Percentiles rank a stretch among this genome's conserved stretches.
Conservation (phyloP, 64 coral and sea anemone genomes). For the Montipora foliosa region DNA sequence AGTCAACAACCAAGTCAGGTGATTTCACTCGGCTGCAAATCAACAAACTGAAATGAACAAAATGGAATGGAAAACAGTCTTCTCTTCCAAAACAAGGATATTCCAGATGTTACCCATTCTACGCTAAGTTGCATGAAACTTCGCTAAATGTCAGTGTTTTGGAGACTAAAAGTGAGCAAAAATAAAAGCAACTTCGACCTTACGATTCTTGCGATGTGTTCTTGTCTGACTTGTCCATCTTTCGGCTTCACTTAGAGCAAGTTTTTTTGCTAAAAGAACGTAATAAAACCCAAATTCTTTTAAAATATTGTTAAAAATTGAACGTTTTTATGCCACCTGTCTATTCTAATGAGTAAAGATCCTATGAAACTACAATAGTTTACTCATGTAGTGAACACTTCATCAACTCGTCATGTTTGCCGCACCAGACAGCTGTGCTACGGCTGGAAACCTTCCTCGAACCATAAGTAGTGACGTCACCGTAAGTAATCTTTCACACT, state of each 20-base stretch:
- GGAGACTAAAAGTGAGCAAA: not conserved
- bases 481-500: too few relatives aligned
- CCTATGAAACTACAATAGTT: too few relatives aligned
- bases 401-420: too few relatives aligned
- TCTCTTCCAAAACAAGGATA: not conserved
- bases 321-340: too few relatives aligned
- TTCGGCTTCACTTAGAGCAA: not conserved
- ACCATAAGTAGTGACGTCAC: too few relatives aligned
- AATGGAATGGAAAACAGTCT: not conserved
- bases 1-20: conserved; percentile 21
- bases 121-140: conserved; percentile 4
- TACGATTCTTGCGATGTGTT: not conserved
- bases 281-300: too few relatives aligned
- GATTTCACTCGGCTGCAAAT: not conserved
- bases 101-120: conserved; percentile 10
- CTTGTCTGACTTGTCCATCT: not conserved
- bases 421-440: too few relatives aligned
- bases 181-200: not conserved
- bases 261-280: not conserved
- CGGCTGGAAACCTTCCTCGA: too few relatives aligned
- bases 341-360: too few relatives aligned
- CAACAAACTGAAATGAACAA: not conserved
- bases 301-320: too few relatives aligned
- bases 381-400: too few relatives aligned
- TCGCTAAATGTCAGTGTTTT: not conserved